Base-by-base conservation (phyloP, 2,888 invertebrate species). In the Adelognathus sp. region DNA sequence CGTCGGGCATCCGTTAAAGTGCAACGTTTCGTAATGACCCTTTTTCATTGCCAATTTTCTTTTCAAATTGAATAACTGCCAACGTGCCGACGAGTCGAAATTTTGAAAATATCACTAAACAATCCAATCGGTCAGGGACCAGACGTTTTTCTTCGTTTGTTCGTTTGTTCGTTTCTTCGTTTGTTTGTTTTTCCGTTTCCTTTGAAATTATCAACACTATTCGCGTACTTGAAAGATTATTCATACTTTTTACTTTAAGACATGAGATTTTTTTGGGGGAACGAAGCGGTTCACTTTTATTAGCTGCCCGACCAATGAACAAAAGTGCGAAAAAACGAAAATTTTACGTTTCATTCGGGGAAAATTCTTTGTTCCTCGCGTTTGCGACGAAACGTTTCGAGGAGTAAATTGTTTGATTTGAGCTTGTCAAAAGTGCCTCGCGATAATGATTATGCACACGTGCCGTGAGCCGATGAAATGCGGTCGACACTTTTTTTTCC, bases 321-420 rank as follows among this genome's bases (percentile, higher is more conserved):
- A 61, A 44, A 61, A 74, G n/a, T n/a, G n/a, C n/a, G n/a, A 21
- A 58, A 56, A 46, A 27, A 64, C 69, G 44, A 50, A 79, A 50
- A 69, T 52, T 63, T 70, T 58, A 58, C 44, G 63, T 77, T 73
- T 79, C 56, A 75, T 74, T 75, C 63, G 82, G 82, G 76, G 80
- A 83, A 83, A 83, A 81, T 82, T 82, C 79, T 80, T 80, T 82
- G 81, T 80, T 79, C 71, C 76, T 77, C 76, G 81, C 77, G 76
- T 74, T 81, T 70, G 46, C 66, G 46, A 69, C 71, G 52, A 31
- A 76, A 70, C 54, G 64, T 73, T 46, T 76, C 66, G 64, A 61
- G 41, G 61, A 73, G 24, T 56, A 36, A 54, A 44, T 64, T 41
- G 29, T 70, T 81, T 76, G 39, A 60, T 63, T 74, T 61, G 41